phyloP scores from a whole-genome alignment of 2,797 vertebrate species.

The Hafferia zeledoni region DNA sequence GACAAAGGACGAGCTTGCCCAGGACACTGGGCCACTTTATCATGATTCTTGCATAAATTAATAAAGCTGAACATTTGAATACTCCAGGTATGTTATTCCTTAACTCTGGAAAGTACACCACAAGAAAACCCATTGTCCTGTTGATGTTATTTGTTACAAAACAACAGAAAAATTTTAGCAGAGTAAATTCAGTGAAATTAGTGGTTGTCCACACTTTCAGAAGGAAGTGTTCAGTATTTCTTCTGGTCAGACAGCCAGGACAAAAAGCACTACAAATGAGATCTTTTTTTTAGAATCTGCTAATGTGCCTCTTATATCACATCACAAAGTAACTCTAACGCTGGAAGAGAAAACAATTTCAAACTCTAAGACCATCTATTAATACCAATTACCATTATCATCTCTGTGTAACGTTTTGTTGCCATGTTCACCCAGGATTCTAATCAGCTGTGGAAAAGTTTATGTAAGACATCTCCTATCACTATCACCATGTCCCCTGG shows the following conservation, averaged over 20 bases:
- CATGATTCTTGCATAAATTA: background rate
- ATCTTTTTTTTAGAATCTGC: background rate
- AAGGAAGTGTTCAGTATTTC: background rate
- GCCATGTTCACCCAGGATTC: background rate
- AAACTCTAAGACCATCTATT: background rate
- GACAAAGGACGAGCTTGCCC: background rate
- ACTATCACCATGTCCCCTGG: rapidly evolving
- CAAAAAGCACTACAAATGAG: background rate
- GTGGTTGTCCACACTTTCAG: background rate
- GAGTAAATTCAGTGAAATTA: background rate
- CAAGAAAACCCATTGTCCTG: background rate
- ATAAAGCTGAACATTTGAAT: background rate
- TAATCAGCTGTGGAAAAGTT: background rate
- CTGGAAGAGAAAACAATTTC: background rate
- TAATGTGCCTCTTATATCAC: background rate
- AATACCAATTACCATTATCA: background rate
- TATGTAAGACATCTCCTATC: background rate
- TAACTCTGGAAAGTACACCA: background rate
- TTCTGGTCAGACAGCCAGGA: background rate
- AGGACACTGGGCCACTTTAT: background rate
- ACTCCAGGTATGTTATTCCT: background rate
- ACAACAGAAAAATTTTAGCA: background rate
- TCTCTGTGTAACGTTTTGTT: background rate
- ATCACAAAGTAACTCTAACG: background rate
- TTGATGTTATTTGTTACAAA: background rate